Base-by-base conservation (phyloP, 2,888 invertebrate genomes). In the Amphipyra berbera region DNA sequence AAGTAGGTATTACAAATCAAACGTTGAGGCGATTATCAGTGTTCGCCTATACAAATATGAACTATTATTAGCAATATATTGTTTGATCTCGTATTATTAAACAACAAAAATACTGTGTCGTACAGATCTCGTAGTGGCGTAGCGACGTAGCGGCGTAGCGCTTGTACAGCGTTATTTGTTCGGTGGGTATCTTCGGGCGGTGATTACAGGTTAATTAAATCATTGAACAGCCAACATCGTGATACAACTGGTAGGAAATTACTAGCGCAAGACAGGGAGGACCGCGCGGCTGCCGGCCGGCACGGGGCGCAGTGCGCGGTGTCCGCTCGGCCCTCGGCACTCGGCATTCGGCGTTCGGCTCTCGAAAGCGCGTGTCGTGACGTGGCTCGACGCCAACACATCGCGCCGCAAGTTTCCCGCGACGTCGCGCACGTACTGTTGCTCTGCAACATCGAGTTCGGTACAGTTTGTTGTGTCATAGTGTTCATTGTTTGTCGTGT, bases 141-240 rank as follows among this genome's bases (percentile, higher is more conserved):
- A 53, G 52, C 21, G n/a, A 3, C 33, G 13, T 46, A 38, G 30
- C 14, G 13, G 33, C 49, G 30, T 40, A 30, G 27, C 38, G 10
- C 1, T 15, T 37, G 8, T 46, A 37, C 40, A 41, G 33, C 14
- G 45, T 27, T 27, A 30, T 44, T 40, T 52, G 44, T 33, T 49
- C 14, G 38, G 38, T 13, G 14, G 53, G 50, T 59, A 58, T 54
- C 41, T 42, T 41, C 7, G 33, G 40, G 13, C 48, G 42, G 41
- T 42, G 48, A 65, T 65, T 46, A 35, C 38, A 15, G 40, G 41
- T 54, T 61, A 48, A 68, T 72, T 54, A 47, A 55, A 68, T 60
- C 33, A 54, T 73, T 46, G 40, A 47, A 46, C 46, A 47, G 46
- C 35, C 52, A 56, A 58, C 58, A 61, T 50, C 53, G 56, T 9